Evolutionary conservation across 2,888 invertebrate species (phyloP).

Genomic region (Dasysyrphus tricinctus): DNA sequence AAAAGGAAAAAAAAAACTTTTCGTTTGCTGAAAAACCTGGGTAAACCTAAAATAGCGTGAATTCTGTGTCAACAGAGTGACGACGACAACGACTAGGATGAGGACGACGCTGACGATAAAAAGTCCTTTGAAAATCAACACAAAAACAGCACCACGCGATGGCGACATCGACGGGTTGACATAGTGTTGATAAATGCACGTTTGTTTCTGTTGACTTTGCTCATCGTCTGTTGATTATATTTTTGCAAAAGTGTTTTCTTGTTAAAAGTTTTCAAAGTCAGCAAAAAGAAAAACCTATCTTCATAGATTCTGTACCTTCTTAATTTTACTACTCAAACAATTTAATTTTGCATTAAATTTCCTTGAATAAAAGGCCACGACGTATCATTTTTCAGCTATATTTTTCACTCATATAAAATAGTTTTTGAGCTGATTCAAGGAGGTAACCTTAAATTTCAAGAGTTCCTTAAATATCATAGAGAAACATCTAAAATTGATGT

Average conservation of each 20-base stretch:
- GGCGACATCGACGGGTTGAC: neutral
- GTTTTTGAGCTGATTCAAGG: neutral
- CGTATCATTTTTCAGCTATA: neutral
- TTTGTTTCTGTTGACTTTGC: constrained; percentile 18
- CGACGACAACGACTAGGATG: neutral
- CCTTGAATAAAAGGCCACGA: neutral
- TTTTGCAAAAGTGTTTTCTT: constrained; percentile 6
- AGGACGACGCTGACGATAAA: neutral
- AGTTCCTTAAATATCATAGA: neutral
- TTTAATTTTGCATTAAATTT: neutral
- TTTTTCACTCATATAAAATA: neutral
- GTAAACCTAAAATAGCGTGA: constrained; percentile 20
- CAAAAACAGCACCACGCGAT: neutral
- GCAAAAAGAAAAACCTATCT: neutral
- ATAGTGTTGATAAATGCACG: constrained; percentile 2
- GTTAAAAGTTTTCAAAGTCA: neutral
- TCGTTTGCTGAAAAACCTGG: neutral
- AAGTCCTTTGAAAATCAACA: constrained; percentile 13
- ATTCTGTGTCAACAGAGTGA: constrained; percentile 17
- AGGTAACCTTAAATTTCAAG: neutral
- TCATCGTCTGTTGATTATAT: constrained; percentile 19
- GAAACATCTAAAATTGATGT: constrained; percentile 7
- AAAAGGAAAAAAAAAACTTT: neutral
- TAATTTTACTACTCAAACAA: neutral
- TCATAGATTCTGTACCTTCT: neutral